Evolutionary conservation across 2,888 invertebrate species (phyloP).

Genomic region (Eumerus sabulonum): DNA sequence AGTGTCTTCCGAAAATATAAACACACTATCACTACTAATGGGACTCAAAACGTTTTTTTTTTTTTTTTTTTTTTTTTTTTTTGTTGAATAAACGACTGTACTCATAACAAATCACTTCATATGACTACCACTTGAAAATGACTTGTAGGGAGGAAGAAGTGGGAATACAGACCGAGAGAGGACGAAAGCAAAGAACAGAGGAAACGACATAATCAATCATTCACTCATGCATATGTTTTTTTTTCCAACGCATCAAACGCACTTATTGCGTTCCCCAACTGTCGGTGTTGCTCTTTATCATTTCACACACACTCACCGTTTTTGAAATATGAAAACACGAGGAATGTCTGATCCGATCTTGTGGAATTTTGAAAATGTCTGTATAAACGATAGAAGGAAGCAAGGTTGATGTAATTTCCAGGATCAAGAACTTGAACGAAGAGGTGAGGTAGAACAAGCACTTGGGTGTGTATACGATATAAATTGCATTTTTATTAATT

Average conservation of each 20-base stretch:
- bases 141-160: conserved; percentile 6
- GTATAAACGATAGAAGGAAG: conserved; percentile 20
- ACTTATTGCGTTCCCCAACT: conserved; percentile 46
- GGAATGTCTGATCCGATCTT: background rate
- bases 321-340: conserved; percentile 25
- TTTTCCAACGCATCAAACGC: conserved; percentile 11
- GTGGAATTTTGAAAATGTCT: conserved; percentile 33
- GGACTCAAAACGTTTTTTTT: conserved; percentile 38
- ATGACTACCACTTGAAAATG: conserved; percentile 14
- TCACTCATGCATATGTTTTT: conserved; percentile 24
- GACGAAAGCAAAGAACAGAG: conserved; percentile 7
- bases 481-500: conserved; percentile 25
- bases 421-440: too few species aligned
- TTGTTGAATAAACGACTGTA: conserved; percentile 17
- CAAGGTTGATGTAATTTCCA: conserved; percentile 53
- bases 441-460: conserved; percentile 46
- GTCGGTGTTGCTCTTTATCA: background rate
- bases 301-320: conserved; percentile 28
- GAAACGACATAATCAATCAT: conserved; percentile 50
- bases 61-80: conserved; percentile 17
- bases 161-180: background rate
- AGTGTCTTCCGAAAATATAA: conserved; percentile 47
- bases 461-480: conserved; percentile 12
- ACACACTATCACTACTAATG: conserved; percentile 43
- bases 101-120: conserved; percentile 21